Evolutionary conservation across 2,797 vertebrate genomes (phyloP).

Genomic region (Microctenopoma lineatum): DNA sequence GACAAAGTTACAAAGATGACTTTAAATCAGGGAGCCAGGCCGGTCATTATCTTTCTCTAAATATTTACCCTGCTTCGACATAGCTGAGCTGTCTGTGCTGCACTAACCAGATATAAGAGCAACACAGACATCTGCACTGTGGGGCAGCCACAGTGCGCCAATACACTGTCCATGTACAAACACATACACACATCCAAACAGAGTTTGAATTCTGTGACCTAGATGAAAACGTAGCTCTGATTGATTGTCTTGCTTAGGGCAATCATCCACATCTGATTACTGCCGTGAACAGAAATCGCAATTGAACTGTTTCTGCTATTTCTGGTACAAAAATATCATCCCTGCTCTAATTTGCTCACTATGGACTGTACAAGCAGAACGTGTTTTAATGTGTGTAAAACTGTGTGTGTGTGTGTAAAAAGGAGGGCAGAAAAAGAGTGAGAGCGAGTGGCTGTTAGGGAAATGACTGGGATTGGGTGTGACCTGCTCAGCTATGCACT

Average conservation of each 20-base stretch:
- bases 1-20: constrained; percentile 58
- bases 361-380: constrained; percentile 17
- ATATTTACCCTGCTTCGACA: constrained; percentile 77
- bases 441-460: constrained; percentile 59
- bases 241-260: constrained; percentile 52
- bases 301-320: constrained; percentile 40
- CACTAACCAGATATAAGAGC: constrained; percentile 63
- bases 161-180: too few species aligned
- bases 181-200: constrained; percentile 14
- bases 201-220: constrained; percentile 30
- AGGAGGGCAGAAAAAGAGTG: constrained; percentile 61
- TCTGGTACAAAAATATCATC: constrained; percentile 19
- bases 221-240: constrained; percentile 43
- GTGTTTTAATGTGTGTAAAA: constrained; percentile 24
- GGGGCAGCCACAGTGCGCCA: constrained; percentile 18
- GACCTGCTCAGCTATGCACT: constrained; percentile 80
- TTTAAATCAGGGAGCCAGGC: constrained; percentile 68
- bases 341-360: constrained; percentile 29
- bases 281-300: constrained; percentile 28
- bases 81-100: constrained; percentile 68
- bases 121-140: constrained; percentile 34
- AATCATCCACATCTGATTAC: constrained; percentile 44
- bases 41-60: constrained; percentile 71
- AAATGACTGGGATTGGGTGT: constrained; percentile 80
- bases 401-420: constrained; percentile 34